A percentile compares a stretch with the other conserved stretches of the same genome.
These are phyloP conservation scores for Helostoma temminkii DNA, from an alignment of 2,797 vertebrate genomes.

Conservation along the genomic window DNA sequence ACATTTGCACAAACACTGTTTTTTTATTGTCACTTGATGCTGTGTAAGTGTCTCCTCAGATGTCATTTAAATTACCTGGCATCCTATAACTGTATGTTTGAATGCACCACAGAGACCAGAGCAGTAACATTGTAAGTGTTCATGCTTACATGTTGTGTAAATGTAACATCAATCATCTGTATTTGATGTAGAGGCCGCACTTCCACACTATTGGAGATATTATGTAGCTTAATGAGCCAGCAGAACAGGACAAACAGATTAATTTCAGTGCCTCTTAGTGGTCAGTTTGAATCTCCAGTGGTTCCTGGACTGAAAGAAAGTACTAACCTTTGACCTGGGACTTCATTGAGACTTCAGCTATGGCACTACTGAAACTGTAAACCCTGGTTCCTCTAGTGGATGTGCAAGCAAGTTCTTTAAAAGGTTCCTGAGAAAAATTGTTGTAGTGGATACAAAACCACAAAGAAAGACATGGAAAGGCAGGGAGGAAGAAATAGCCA, in stretches of 20 bases:
- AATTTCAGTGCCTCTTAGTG: not conserved
- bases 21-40: not conserved
- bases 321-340: no score
- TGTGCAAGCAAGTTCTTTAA: no score
- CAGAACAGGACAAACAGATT: constrained; percentile 2
- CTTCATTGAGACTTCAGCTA: no score
- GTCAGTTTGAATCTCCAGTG: no score
- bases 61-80: not conserved
- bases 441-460: no score
- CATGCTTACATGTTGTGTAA: constrained; percentile 13
- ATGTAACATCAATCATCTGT: not conserved
- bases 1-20: not conserved
- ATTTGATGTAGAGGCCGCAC: not conserved
- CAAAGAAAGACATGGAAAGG: no score
- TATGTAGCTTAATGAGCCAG: not conserved
- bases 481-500: not conserved
- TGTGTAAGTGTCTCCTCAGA: not conserved
- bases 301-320: no score
- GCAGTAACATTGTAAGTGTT: not conserved
- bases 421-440: no score
- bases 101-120: not conserved
- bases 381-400: no score
- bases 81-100: not conserved
- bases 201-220: not conserved
- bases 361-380: no score